These are phyloP conservation scores for Drosophila lowei DNA, from an alignment of 1,140 invertebrate genomes.

Conservation along the genomic window DNA sequence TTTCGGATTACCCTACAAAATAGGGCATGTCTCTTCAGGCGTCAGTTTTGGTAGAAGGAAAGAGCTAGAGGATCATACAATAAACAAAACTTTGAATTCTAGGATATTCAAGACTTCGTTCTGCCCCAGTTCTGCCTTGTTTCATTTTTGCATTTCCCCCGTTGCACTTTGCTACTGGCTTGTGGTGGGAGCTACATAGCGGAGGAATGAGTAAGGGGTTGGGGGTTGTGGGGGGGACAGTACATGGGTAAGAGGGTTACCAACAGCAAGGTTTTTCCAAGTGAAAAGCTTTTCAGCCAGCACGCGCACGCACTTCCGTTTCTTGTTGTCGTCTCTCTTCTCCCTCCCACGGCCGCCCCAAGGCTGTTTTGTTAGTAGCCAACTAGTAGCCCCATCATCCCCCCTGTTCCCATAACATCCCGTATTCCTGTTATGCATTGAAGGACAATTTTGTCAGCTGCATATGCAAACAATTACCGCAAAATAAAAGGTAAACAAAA, in stretches of 20 bases:
- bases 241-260: not conserved
- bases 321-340: constrained; percentile 62
- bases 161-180: constrained; percentile 37
- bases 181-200: constrained; percentile 1
- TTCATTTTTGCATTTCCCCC: not conserved
- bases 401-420: not conserved
- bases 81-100: not conserved
- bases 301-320: constrained; percentile 67
- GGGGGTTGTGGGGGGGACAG: not conserved
- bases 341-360: constrained; percentile 11
- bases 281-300: constrained; percentile 62
- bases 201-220: not conserved
- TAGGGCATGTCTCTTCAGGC: not conserved
- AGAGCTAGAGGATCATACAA: not conserved
- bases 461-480: constrained; percentile 79
- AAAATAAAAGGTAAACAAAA: constrained; percentile 81
- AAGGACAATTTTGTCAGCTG: constrained; percentile 71
- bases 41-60: not conserved
- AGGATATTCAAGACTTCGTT: not conserved
- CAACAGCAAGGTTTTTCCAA: too few species aligned
- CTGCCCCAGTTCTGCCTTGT: not conserved
- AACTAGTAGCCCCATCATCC: too few species aligned
- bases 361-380: constrained; percentile 56
- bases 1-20: not conserved
- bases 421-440: constrained; percentile 61